Conservation (phyloP, 64 coral and sea anemone species). For the Stichodactyla mertensii region DNA sequence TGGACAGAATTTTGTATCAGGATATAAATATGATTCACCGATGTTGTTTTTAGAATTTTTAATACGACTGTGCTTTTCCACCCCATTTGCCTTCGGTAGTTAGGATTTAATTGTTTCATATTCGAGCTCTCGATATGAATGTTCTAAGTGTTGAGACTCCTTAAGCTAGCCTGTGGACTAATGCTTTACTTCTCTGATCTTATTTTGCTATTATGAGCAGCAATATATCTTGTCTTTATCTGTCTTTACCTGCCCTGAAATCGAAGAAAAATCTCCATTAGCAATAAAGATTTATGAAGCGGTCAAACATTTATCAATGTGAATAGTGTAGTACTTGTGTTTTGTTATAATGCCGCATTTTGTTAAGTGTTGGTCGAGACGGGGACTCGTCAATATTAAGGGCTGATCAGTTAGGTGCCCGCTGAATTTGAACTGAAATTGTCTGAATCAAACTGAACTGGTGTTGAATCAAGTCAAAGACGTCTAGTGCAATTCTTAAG, state of each 20-base stretch:
- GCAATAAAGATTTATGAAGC: too few relatives aligned
- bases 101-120: neutral
- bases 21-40: neutral
- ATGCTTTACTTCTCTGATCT: too few relatives aligned
- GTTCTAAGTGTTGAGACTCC: neutral
- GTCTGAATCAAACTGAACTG: conserved; percentile 1
- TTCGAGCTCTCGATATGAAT: neutral
- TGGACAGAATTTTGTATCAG: too few relatives aligned
- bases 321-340: too few relatives aligned
- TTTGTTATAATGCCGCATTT: too few relatives aligned
- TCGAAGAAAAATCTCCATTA: too few relatives aligned
- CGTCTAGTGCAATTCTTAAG: neutral
- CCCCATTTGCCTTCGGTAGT: neutral
- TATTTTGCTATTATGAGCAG: too few relatives aligned
- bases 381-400: neutral
- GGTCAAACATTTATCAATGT: too few relatives aligned
- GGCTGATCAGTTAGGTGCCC: neutral
- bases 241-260: too few relatives aligned
- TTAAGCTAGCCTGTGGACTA: too few relatives aligned
- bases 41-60: neutral
- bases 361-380: too few relatives aligned
- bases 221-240: too few relatives aligned
- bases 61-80: neutral
- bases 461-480: neutral
- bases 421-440: conserved; percentile 17